Conservation (phyloP, 2,888 invertebrate species). For the Rutpela maculata region DNA sequence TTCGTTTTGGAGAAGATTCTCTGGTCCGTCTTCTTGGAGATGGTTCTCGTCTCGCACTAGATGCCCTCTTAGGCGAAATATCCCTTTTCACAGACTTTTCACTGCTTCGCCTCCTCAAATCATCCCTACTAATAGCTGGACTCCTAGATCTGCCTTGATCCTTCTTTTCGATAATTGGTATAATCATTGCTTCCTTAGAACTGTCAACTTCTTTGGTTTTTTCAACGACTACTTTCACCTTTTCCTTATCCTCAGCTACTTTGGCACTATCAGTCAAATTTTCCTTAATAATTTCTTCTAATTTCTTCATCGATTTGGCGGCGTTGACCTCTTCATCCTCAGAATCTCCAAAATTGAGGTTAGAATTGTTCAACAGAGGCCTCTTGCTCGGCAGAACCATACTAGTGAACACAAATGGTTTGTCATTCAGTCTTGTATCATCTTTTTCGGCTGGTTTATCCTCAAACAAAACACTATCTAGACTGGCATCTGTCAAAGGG, state of each 20-base stretch:
- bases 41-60: slow-evolving; percentile 25
- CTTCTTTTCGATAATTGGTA: slow-evolving; percentile 26
- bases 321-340: slow-evolving; percentile 61
- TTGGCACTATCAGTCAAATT: slow-evolving; percentile 8
- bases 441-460: neutral
- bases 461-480: slow-evolving; percentile 14
- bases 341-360: slow-evolving; percentile 64
- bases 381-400: slow-evolving; percentile 64
- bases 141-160: slow-evolving; percentile 13
- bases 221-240: neutral
- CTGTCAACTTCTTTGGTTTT: slow-evolving; percentile 23
- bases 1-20: slow-evolving; percentile 45
- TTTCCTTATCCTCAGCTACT: slow-evolving; percentile 5
- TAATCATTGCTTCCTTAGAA: slow-evolving; percentile 9
- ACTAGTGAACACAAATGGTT: slow-evolving; percentile 62
- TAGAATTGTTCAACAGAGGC: slow-evolving; percentile 61
- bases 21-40: slow-evolving; percentile 43
- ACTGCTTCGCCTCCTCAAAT: slow-evolving; percentile 22
- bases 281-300: slow-evolving; percentile 53
- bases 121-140: slow-evolving; percentile 22
- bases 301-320: slow-evolving; percentile 56
- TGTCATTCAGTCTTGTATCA: slow-evolving; percentile 41
- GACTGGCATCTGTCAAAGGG: slow-evolving; percentile 17
- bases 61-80: slow-evolving; percentile 40
- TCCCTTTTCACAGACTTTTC: slow-evolving; percentile 39